A percentile compares a stretch with the other conserved stretches of the same genome.
Evolutionary conservation across 2,113 vertebrate genomes (phyloP).

Genomic region (Gallinago jamesoni): DNA sequence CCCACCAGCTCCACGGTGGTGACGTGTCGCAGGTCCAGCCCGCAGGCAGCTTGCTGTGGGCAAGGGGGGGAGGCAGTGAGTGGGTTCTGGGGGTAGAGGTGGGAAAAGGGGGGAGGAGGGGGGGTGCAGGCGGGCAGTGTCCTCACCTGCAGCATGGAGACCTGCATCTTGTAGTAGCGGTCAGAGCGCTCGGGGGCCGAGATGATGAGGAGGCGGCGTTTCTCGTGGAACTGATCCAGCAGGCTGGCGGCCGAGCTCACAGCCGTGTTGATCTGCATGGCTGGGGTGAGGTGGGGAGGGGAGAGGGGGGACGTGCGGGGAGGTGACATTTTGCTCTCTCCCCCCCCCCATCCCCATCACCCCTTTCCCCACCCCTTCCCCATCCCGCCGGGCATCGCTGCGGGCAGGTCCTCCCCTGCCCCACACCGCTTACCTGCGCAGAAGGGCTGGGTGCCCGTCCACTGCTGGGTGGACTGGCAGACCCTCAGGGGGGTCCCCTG

Average conservation of each 20-base stretch:
- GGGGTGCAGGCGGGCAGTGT: neutral
- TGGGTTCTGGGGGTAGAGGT: too few species aligned
- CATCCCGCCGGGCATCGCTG: neutral
- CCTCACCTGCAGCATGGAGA: constrained; percentile 89
- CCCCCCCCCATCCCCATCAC: neutral
- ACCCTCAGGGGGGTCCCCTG: constrained; percentile 79
- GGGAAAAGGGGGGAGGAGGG: neutral
- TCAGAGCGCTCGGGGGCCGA: constrained; percentile 86
- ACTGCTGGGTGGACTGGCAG: constrained; percentile 87
- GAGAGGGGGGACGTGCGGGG: accelerated
- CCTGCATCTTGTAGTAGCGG: constrained; percentile 90
- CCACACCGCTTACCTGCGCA: constrained; percentile 82
- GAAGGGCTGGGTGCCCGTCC: constrained; percentile 79
- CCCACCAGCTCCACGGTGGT: constrained; percentile 89
- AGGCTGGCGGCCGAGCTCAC: constrained; percentile 84
- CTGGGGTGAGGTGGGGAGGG: constrained; percentile 49
- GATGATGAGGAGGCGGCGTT: constrained; percentile 87
- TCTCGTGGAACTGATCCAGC: constrained; percentile 93
- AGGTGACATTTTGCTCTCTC: neutral
- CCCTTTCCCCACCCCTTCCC: neutral
- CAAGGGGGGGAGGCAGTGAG: neutral
- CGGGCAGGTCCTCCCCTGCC: neutral
- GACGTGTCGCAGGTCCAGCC: constrained; percentile 87
- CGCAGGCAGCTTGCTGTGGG: constrained; percentile 85
- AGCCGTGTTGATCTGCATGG: constrained; percentile 86